Evolutionary conservation across 2,797 vertebrate species (phyloP), one percentile per base, ranked within the genome.

Genomic region (Sebastes variabilis): DNA sequence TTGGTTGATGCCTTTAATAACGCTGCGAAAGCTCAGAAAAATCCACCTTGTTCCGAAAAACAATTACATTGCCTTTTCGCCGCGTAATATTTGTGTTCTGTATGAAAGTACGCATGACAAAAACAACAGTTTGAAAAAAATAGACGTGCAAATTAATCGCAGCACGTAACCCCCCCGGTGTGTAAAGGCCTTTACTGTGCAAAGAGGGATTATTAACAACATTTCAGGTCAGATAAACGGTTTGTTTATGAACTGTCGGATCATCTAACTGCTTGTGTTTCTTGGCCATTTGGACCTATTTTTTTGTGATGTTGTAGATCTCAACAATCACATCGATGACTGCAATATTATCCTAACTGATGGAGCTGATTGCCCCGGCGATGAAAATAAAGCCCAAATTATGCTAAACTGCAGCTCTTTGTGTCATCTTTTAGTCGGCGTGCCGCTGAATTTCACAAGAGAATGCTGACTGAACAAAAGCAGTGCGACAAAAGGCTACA

Each of bases 381-480:
- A 30, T 55, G 46, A 11, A 30, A 75, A 49, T 9, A 18, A 56
- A 56, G 5, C 18, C 2, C 25, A 60, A 38, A 16, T 16, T 42
- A 16, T 34, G 30, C 16, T 25, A 16, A 18, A 29, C 6, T n/a
- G 16, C 22, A 69, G 11, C 8, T 55, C 22, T 38, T 20, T 59
- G 8, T 54, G 34, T 66, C 34, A 49, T 38, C 24, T 61, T 42
- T n/a, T 60, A 60, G 61, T 49, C 18, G 61, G 55, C 52, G 49
- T 58, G 58, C 11, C 22, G 29, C 32, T 66, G 66, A 30, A 64
- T 59, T 72, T 71, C n/a, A 66, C 25, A 55, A 55, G 22, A 64
- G n/a, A 70, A 30, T 3, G 24, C 22, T 46, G 58, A 64, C 62
- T 64, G 29, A 25, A 42, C 12, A 66, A 62, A 72, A 32, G 42